phyloP scores from a whole-genome alignment of 2,888 invertebrate species.

The Pachydiplax longipennis region DNA sequence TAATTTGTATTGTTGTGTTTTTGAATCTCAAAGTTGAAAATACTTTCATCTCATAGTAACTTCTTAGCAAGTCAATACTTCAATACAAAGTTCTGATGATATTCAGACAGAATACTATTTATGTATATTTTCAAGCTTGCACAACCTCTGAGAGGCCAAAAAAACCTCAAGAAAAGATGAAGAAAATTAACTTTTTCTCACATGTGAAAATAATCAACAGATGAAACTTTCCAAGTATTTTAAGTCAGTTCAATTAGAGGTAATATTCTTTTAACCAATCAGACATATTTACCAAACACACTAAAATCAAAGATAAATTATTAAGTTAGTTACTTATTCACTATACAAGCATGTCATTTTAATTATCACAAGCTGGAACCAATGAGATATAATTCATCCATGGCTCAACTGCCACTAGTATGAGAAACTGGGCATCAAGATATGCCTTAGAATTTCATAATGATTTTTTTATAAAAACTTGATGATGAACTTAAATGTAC shows the following conservation, averaged over 20 bases:
- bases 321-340: neutral
- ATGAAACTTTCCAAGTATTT: neutral
- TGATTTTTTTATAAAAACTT: neutral
- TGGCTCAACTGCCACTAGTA: too few species aligned
- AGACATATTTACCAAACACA: neutral
- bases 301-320: neutral
- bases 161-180: too few species aligned
- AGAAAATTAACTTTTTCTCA: too few species aligned
- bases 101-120: too few species aligned
- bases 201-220: neutral
- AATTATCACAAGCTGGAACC: neutral
- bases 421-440: too few species aligned
- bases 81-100: too few species aligned
- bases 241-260: neutral
- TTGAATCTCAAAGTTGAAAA: too few species aligned
- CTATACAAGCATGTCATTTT: neutral
- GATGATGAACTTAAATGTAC: neutral
- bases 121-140: too few species aligned
- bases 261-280: neutral
- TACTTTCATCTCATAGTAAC: too few species aligned
- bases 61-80: too few species aligned
- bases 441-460: neutral
- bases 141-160: too few species aligned
- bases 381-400: neutral
- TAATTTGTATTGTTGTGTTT: too few species aligned